Conservation (phyloP, 1,140 invertebrate genomes). For the Drosophila ambigua region DNA sequence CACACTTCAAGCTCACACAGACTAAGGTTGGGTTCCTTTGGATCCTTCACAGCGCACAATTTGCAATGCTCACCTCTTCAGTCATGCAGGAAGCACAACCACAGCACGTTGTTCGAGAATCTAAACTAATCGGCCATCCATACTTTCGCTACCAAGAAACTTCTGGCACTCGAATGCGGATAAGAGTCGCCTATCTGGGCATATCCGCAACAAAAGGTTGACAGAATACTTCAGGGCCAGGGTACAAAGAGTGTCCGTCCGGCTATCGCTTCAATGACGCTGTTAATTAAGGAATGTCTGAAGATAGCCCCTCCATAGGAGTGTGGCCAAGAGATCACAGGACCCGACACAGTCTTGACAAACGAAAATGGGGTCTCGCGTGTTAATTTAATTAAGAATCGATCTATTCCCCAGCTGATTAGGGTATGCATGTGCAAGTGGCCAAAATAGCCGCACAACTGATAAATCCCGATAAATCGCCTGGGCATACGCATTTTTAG, state of each 20-base stretch:
- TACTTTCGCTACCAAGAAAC: slow-evolving; percentile 16
- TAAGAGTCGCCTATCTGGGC: slow-evolving; percentile 34
- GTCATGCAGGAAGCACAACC: slow-evolving; percentile 1
- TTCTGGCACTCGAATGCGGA: slow-evolving; percentile 8
- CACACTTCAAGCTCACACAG: slow-evolving; percentile 1
- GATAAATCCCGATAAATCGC: slow-evolving; percentile 30
- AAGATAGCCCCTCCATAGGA: slow-evolving; percentile 15
- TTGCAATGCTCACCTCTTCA: slow-evolving; percentile 24
- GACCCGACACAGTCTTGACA: slow-evolving; percentile 7
- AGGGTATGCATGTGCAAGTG: slow-evolving; percentile 32
- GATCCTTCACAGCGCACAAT: slow-evolving; percentile 13
- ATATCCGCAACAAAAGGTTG: slow-evolving; percentile 11
- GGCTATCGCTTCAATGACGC: slow-evolving; percentile 30
- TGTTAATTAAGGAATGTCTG: slow-evolving; percentile 52
- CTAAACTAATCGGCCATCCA: slow-evolving; percentile 10
- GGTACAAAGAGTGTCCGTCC: slow-evolving; percentile 25
- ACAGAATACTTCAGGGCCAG: slow-evolving; percentile 4
- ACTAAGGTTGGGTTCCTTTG: background rate
- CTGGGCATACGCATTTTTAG: slow-evolving; percentile 16
- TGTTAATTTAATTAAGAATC: slow-evolving; percentile 63
- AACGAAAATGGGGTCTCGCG: slow-evolving; percentile 21
- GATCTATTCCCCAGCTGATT: slow-evolving; percentile 34
- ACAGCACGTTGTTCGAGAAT: slow-evolving; percentile 11
- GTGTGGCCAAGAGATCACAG: slow-evolving; percentile 25
- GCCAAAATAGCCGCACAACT: slow-evolving; percentile 26